Percentiles rank a stretch among this genome's conserved stretches.
Evolutionary conservation across 2,113 vertebrate species (phyloP).

Genomic region (Lepisosteus osseus): DNA sequence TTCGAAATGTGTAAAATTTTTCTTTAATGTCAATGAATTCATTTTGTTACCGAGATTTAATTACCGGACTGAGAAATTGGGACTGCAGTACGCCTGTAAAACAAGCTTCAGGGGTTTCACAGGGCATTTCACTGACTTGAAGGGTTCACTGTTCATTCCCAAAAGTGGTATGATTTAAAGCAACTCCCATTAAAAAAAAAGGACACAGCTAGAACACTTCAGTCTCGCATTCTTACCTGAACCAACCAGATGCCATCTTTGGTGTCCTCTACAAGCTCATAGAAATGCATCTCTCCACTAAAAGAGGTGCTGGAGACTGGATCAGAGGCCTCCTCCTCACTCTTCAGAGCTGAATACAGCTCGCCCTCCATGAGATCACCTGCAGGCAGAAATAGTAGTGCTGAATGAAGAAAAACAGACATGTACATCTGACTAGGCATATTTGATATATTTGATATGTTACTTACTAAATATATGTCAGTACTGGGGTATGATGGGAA

Average conservation of each 20-base stretch:
- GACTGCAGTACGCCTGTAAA: too few relatives aligned
- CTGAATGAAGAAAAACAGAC: too few relatives aligned
- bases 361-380: conserved; percentile 95
- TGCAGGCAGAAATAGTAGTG: conserved; percentile 38
- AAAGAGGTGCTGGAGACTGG: conserved; percentile 87
- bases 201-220: not conserved
- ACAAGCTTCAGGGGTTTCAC: too few relatives aligned
- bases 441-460: too few relatives aligned
- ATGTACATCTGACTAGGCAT: not conserved
- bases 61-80: too few relatives aligned
- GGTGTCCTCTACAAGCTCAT: conserved; percentile 95
- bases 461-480: too few relatives aligned
- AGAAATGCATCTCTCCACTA: conserved; percentile 97
- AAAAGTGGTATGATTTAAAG: not conserved
- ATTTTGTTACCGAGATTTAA: too few relatives aligned
- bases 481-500: too few relatives aligned
- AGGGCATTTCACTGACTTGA: too few relatives aligned
- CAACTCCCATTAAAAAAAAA: not conserved
- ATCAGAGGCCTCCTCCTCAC: conserved; percentile 83
- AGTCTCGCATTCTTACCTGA: conserved; percentile 70
- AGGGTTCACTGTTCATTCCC: too few relatives aligned
- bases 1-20: too few relatives aligned
- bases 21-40: too few relatives aligned
- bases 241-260: conserved; percentile 98
- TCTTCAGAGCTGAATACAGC: conserved; percentile 92